These are phyloP conservation scores for Andrena haemorrhoa DNA, from an alignment of 2,888 invertebrate genomes.

Conservation along the genomic window DNA sequence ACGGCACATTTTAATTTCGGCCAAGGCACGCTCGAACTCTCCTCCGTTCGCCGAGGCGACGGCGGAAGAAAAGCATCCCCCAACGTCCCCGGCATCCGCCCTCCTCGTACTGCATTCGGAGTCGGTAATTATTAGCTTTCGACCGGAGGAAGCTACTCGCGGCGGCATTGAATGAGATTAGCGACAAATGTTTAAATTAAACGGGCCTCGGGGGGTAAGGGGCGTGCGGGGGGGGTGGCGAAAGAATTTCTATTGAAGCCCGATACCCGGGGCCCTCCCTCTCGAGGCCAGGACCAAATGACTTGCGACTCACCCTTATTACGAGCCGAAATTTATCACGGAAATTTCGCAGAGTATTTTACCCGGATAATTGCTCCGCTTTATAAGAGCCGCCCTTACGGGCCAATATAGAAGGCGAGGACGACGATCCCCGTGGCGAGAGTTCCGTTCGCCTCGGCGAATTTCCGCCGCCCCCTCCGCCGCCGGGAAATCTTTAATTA, in stretches of 20 bases:
- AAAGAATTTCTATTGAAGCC: constrained; percentile 80
- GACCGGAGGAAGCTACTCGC: constrained; percentile 48
- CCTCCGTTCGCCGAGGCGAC: neutral
- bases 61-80: constrained; percentile 22
- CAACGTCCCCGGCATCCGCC: constrained; percentile 6
- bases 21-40: neutral
- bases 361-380: constrained; percentile 80
- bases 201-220: constrained; percentile 13
- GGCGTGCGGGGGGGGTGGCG: constrained; percentile 35
- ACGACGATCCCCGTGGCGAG: constrained; percentile 49
- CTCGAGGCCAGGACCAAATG: constrained; percentile 75
- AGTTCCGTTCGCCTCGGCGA: constrained; percentile 52
- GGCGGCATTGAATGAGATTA: constrained; percentile 57
- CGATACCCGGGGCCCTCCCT: constrained; percentile 67
- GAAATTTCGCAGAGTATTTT: constrained; percentile 81
- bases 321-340: constrained; percentile 80
- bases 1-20: constrained; percentile 33
- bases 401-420: constrained; percentile 72
- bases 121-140: constrained; percentile 69
- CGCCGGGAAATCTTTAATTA: constrained; percentile 44
- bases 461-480: constrained; percentile 33
- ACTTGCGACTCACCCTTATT: constrained; percentile 83
- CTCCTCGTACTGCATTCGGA: constrained; percentile 41
- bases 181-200: constrained; percentile 75
- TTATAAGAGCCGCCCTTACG: constrained; percentile 75